A percentile compares a stretch with the other conserved stretches of the same genome.
Conservation (phyloP, 1,140 invertebrate genomes). For the Solenopsis fugax region DNA sequence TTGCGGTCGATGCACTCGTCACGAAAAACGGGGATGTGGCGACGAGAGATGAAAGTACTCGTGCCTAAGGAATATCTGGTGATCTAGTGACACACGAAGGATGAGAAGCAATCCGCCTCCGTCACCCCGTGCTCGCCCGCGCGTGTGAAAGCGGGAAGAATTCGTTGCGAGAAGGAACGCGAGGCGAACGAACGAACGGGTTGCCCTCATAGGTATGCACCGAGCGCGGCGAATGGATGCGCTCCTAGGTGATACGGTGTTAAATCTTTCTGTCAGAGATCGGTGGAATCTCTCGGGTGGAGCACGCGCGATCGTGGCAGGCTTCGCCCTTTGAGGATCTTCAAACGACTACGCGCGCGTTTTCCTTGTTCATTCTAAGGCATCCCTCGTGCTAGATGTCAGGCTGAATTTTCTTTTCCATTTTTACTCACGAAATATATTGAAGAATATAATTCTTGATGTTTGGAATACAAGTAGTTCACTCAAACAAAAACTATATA, state of each 20-base stretch:
- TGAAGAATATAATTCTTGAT: not conserved
- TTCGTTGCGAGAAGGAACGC: slow-evolving; percentile 21
- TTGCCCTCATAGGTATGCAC: slow-evolving; percentile 35
- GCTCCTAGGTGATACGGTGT: slow-evolving; percentile 47
- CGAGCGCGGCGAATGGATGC: slow-evolving; percentile 19
- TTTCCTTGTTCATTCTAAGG: slow-evolving; percentile 9
- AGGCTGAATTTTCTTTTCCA: not conserved
- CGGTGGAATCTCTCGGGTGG: slow-evolving; percentile 6
- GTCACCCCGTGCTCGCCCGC: not conserved
- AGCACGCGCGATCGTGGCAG: slow-evolving; percentile 16
- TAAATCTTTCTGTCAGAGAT: slow-evolving; percentile 62
- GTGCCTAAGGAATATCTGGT: slow-evolving; percentile 35
- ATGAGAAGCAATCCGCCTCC: slow-evolving; percentile 38
- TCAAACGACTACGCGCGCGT: slow-evolving; percentile 7
- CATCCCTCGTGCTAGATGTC: not conserved
- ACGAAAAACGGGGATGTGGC: slow-evolving; percentile 15
- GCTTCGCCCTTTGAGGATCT: slow-evolving; percentile 42
- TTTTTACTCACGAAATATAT: slow-evolving; percentile 9
- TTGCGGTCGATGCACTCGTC: slow-evolving; percentile 30
- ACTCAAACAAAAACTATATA: not conserved
- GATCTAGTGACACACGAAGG: slow-evolving; percentile 45
- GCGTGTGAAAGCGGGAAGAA: slow-evolving; percentile 19
- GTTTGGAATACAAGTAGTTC: not conserved
- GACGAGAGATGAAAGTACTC: slow-evolving; percentile 25
- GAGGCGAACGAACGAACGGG: not conserved